Evolutionary conservation across 2,113 vertebrate genomes (phyloP), one percentile per base, ranked within the genome.

Genomic region (Prunella himalayana): DNA sequence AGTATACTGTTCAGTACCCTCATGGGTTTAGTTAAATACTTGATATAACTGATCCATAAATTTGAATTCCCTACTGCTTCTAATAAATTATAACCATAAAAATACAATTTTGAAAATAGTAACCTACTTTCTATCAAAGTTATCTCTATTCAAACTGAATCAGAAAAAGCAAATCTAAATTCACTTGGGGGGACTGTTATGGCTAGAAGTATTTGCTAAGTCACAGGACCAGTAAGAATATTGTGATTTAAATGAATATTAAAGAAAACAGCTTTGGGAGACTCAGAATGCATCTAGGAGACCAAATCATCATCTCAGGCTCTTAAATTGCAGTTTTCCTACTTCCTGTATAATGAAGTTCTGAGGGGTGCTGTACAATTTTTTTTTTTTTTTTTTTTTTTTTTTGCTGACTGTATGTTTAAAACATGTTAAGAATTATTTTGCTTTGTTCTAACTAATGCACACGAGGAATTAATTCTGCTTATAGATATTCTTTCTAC

Each of bases 1-100:
- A 78, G 78, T 86, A 94, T 95, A 94, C 69, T 77, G 53, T 94
- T 95, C 80, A 76, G 61, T n/a, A 79, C 45, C 91, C 64, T 94
- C 91, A 35, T 66, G 82, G 73, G 88, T 93, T 96, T 86, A 95
- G 56, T 86, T 90, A 97, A 89, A 95, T 94, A 95, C 56, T 95
- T 90, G 78, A 61, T 95, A 87, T 82, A 95, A 89, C 51, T 91
- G 82, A 95, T 95, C 78, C 56, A 87, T 95, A 96, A 90, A 91
- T 95, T 94, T 95, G 80, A 96, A 93, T 93, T 95, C 44, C 92
- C 80, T 82, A 70, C 54, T 93, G 69, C 86, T 90, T 72, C 86
- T 85, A 91, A 91, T 96, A 96, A 93, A 93, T 94, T 80, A 60
- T 77, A 90, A 31, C 81, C 44, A 47, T 88, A 94, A 92, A 97